phyloP scores from a whole-genome alignment of 2,888 invertebrate species.

The Orthosia incerta region DNA sequence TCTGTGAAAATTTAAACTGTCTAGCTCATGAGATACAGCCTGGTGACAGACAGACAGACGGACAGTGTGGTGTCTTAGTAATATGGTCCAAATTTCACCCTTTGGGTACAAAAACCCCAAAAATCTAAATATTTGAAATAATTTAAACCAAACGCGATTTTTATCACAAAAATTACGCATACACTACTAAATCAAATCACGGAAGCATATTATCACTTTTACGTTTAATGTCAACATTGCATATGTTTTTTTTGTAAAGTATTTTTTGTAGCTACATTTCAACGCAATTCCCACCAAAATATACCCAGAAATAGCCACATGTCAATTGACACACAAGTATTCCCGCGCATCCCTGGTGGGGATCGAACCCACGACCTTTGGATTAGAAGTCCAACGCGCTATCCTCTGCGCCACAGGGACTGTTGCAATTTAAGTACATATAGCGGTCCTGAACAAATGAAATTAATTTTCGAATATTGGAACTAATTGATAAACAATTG shows the following conservation, averaged over 20 bases:
- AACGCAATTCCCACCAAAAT: constrained; percentile 17
- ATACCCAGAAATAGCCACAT: constrained; percentile 26
- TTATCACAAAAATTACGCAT: too few relatives aligned
- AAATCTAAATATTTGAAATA: neutral
- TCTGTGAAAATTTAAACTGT: too few relatives aligned
- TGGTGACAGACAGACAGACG: too few relatives aligned
- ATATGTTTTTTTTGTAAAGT: neutral
- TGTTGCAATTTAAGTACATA: neutral
- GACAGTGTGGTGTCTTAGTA: too few relatives aligned
- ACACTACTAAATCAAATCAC: neutral
- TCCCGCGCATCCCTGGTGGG: constrained; percentile 92
- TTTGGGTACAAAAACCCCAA: too few relatives aligned
- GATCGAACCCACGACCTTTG: constrained; percentile 95
- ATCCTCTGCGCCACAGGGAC: constrained; percentile 95
- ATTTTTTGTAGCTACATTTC: neutral
- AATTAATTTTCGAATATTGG: neutral
- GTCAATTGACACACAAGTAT: neutral
- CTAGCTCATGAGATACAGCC: too few relatives aligned
- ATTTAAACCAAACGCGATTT: too few relatives aligned
- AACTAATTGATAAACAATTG: constrained; percentile 19
- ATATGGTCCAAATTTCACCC: too few relatives aligned
- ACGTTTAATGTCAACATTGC: neutral
- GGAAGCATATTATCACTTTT: too few relatives aligned
- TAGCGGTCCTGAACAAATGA: constrained; percentile 22
- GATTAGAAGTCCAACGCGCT: constrained; percentile 96